These are phyloP conservation scores for Lasioglossum morio DNA, from an alignment of 2,888 invertebrate species.

Conservation along the genomic window DNA sequence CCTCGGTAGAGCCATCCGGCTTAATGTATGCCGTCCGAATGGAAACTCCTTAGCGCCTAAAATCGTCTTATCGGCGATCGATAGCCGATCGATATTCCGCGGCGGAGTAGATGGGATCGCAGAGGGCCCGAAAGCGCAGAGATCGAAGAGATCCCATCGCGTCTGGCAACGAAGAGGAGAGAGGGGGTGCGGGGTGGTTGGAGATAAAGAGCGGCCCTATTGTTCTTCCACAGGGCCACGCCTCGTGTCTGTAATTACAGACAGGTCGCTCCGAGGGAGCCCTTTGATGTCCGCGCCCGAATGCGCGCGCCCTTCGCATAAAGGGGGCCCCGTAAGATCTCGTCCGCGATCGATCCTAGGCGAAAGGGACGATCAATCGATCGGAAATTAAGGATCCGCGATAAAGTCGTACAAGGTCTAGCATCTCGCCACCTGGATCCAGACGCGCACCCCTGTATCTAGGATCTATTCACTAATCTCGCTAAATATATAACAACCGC, in stretches of 20 bases:
- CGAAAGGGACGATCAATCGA: slow-evolving; percentile 64
- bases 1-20: slow-evolving; percentile 44
- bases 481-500: background rate
- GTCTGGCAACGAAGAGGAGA: slow-evolving; percentile 54
- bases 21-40: slow-evolving; percentile 79
- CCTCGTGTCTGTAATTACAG: slow-evolving; percentile 84
- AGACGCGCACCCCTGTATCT: background rate
- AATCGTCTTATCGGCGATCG: slow-evolving; percentile 82
- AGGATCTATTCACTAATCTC: slow-evolving; percentile 9
- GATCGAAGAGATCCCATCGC: slow-evolving; percentile 80
- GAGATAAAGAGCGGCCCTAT: slow-evolving; percentile 80
- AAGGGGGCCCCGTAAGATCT: slow-evolving; percentile 58
- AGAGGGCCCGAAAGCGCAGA: slow-evolving; percentile 77
- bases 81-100: slow-evolving; percentile 81
- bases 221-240: slow-evolving; percentile 83
- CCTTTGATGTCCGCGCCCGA: slow-evolving; percentile 82
- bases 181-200: background rate
- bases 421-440: slow-evolving; percentile 1
- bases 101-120: slow-evolving; percentile 79
- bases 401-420: slow-evolving; percentile 65
- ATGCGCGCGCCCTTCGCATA: slow-evolving; percentile 65
- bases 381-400: slow-evolving; percentile 73
- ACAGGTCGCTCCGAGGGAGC: slow-evolving; percentile 80
- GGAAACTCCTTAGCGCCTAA: slow-evolving; percentile 82
- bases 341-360: slow-evolving; percentile 70